phyloP scores from a whole-genome alignment of 2,888 invertebrate species.

The Seira sanloemensis region DNA sequence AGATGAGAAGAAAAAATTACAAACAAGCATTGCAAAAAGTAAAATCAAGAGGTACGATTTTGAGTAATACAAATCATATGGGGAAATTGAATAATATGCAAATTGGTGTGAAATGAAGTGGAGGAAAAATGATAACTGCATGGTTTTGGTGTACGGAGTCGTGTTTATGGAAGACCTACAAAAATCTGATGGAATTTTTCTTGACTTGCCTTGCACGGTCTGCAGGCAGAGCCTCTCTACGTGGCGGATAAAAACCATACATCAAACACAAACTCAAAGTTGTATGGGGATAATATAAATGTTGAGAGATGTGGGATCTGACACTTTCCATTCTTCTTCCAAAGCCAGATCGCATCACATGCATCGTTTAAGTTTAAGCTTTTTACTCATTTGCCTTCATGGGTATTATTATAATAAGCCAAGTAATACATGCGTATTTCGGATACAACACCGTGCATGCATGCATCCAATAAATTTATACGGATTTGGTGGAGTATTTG shows the following conservation, averaged over 20 bases:
- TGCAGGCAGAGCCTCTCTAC: constrained; percentile 1
- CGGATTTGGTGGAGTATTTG: neutral
- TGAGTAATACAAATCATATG: too few relatives aligned
- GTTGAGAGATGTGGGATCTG: too few relatives aligned
- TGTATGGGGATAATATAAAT: neutral
- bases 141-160: neutral
- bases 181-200: neutral
- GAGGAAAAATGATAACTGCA: neutral
- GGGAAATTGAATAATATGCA: neutral
- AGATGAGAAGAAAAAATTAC: neutral
- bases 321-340: neutral
- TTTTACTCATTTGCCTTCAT: neutral
- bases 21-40: neutral
- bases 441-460: neutral
- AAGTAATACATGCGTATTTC: neutral
- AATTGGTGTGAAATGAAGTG: neutral
- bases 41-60: too few relatives aligned
- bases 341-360: neutral
- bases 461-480: neutral
- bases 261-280: neutral
- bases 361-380: neutral
- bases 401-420: neutral
- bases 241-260: neutral
- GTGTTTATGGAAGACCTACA: neutral
- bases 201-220: too few relatives aligned